phyloP scores from a whole-genome alignment of 2,113 vertebrate species.

The Ochotona princeps region DNA sequence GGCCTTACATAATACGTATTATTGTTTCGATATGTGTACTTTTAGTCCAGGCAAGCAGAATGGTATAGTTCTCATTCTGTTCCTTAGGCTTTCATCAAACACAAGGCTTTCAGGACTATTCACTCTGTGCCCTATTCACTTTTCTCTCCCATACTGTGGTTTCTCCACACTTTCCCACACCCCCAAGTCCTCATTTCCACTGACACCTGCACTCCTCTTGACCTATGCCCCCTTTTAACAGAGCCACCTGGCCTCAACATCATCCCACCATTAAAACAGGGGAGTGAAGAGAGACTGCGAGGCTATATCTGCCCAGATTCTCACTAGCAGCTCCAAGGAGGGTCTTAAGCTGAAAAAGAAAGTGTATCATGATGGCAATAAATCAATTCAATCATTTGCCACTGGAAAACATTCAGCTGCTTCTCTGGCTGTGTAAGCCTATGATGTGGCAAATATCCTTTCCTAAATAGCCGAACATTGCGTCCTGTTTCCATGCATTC shows the following conservation, averaged over 20 bases:
- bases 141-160: neutral
- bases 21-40: neutral
- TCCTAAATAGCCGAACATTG: neutral
- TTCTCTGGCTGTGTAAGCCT: slow-evolving; percentile 25
- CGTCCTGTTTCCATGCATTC: neutral
- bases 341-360: neutral
- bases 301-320: neutral
- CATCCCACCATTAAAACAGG: neutral
- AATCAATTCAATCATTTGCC: slow-evolving; percentile 18
- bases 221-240: neutral
- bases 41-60: slow-evolving; percentile 34
- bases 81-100: slow-evolving; percentile 25
- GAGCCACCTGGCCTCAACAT: neutral
- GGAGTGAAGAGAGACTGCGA: neutral
- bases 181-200: neutral
- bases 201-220: neutral
- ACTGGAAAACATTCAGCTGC: neutral
- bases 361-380: neutral
- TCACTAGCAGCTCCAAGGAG: neutral
- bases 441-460: neutral
- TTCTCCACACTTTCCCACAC: neutral
- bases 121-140: neutral
- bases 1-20: neutral
- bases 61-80: neutral
- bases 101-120: neutral